These are phyloP conservation scores for Caenorhabditis parvicauda DNA, from an alignment of 2,888 invertebrate species.

Conservation along the genomic window DNA sequence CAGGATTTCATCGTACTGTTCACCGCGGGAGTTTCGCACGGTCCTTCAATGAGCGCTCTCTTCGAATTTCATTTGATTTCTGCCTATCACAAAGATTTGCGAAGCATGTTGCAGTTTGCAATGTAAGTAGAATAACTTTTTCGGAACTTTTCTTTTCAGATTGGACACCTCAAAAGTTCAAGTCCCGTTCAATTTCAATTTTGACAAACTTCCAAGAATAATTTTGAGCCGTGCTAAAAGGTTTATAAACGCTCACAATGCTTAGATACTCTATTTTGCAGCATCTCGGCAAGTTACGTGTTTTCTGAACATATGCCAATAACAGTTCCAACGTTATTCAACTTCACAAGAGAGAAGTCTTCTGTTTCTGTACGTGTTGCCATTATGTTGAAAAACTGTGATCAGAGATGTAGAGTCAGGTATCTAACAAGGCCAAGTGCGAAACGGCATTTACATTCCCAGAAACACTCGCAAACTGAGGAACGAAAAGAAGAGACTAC, in stretches of 20 bases:
- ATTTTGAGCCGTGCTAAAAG: slow-evolving; percentile 17
- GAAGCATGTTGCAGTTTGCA: slow-evolving; percentile 9
- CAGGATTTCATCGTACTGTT: slow-evolving; percentile 21
- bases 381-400: slow-evolving; percentile 11
- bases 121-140: slow-evolving; percentile 15
- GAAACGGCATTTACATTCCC: too few species aligned
- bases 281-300: slow-evolving; percentile 14
- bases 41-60: slow-evolving; percentile 11
- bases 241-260: slow-evolving; percentile 1
- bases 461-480: too few species aligned
- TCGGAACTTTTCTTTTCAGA: slow-evolving; percentile 8
- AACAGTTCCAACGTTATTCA: slow-evolving; percentile 14
- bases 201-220: slow-evolving; percentile 21
- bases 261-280: not conserved
- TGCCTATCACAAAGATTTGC: slow-evolving; percentile 7
- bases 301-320: slow-evolving; percentile 23
- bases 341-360: slow-evolving; percentile 10
- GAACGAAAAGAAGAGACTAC: slow-evolving; percentile 3
- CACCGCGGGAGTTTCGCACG: slow-evolving; percentile 19
- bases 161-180: slow-evolving; percentile 13
- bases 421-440: too few species aligned
- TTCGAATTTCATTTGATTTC: slow-evolving; percentile 13
- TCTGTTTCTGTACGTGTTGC: slow-evolving; percentile 9
- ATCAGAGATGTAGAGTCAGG: slow-evolving; percentile 11
- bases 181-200: slow-evolving; percentile 20